These are phyloP conservation scores for Strigamia maritima DNA, from an alignment of 2,888 invertebrate species.

Conservation along the genomic window DNA sequence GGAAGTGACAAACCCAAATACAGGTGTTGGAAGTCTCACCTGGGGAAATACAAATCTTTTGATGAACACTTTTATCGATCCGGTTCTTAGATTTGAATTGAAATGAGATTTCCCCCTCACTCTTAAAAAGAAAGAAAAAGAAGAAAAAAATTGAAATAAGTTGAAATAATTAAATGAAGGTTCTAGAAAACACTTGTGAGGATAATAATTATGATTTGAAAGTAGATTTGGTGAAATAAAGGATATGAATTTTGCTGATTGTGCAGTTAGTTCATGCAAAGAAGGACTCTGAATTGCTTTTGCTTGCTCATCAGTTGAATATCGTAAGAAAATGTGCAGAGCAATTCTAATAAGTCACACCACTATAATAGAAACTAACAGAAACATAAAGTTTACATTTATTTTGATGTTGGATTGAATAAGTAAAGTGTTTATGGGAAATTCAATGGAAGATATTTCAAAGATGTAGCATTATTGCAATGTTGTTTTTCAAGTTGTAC, in stretches of 20 bases:
- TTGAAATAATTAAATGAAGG: no score
- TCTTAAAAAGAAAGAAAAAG: no score
- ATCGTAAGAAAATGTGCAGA: background rate
- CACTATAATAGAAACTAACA: no score
- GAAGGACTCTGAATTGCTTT: background rate
- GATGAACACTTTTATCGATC: background rate
- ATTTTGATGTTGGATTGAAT: no score
- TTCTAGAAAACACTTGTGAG: background rate
- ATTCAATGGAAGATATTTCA: no score
- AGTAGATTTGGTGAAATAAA: background rate
- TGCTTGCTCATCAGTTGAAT: background rate
- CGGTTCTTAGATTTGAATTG: background rate
- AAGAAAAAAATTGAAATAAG: no score
- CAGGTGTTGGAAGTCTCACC: slow-evolving; percentile 16
- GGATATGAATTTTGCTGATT: background rate
- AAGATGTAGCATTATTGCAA: no score
- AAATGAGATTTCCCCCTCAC: background rate
- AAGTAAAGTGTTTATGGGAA: no score
- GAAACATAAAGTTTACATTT: no score
- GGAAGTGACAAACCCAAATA: background rate
- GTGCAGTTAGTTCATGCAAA: background rate
- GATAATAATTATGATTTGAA: background rate
- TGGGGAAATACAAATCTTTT: slow-evolving; percentile 12
- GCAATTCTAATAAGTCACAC: no score
- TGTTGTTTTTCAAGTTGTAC: no score